These are phyloP conservation scores for Cranoglanis bouderius DNA, from an alignment of 2,113 vertebrate species.

Conservation along the genomic window DNA sequence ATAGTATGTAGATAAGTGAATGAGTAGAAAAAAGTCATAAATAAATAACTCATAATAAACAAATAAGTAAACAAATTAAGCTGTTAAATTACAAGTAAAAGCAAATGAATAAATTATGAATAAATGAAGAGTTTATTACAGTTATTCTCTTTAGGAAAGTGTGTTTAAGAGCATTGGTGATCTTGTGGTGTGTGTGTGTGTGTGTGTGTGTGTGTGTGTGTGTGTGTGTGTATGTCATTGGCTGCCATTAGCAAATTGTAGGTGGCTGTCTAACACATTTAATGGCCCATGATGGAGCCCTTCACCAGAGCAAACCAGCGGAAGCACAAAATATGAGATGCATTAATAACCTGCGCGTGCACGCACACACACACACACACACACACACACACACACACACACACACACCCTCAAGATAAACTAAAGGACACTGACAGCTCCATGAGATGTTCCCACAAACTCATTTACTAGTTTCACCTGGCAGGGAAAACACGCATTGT, in stretches of 20 bases:
- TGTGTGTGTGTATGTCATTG: no score
- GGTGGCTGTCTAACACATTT: conserved; percentile 20
- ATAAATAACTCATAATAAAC: not conserved
- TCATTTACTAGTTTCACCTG: not conserved
- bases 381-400: conserved; percentile 1
- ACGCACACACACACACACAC: conserved; percentile 10
- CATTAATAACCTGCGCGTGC: conserved; percentile 1
- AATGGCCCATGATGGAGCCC: not conserved
- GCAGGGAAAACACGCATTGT: not conserved
- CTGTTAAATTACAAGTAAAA: not conserved
- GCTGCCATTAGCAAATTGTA: conserved; percentile 8
- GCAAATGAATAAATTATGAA: not conserved
- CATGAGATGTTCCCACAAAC: not conserved
- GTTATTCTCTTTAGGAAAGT: not conserved
- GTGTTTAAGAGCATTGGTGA: not conserved
- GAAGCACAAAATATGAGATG: conserved; percentile 18
- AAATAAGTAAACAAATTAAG: not conserved
- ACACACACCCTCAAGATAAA: not conserved
- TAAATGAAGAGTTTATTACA: not conserved
- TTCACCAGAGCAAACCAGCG: not conserved
- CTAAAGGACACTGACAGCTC: not conserved
- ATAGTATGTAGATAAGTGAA: not conserved
- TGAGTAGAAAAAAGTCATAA: not conserved
- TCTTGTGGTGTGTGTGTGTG: not conserved
- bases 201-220: not conserved